Evolutionary conservation across 2,113 vertebrate genomes (phyloP), one percentile per base, ranked within the genome.

Genomic region (Tachysurus fulvidraco): DNA sequence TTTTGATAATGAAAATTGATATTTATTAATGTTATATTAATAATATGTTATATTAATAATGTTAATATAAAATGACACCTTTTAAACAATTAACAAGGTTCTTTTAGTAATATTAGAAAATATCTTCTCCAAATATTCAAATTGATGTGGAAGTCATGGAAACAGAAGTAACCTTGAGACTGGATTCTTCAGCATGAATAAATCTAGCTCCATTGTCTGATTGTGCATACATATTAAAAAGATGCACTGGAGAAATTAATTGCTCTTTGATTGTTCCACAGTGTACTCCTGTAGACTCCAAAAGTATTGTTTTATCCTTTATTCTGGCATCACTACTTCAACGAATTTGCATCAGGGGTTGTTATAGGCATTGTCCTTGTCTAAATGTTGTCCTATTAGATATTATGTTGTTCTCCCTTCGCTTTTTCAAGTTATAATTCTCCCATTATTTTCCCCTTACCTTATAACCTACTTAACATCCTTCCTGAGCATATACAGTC

Each of bases 211-310:
- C 59, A 81, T 23, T 88, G 87, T 86, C 85, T 74, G 82, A 79
- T 87, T 90, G 86, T 89, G 73, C 59, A 87, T 86, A 84, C 65
- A 91, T 91, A 91, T 59, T 92, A 87, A 91, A 92, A 85, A 76
- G 84, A 65, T 57, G 83, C 79, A 88, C 36, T 86, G 84, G 36
- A 85, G 60, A 90, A 89, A 89, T 52, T 86, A 41, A 85, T 79
- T 85, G 36, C 41, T 87, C 89, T 92, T 91, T 92, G 89, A 92
- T 91, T 90, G 59, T 84, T 71, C 86, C 89, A 89, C 87, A 88
- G 88, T 85, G 77, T 83, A 87, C 50, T 69, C 60, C n/a, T 36
- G 30, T 83, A 28, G 44, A 76, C 64, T 90, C 57, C 36, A 64
- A 59, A 87, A 52, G 76, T 85, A 85, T 52, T 65, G 73, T 81